Conservation (phyloP, 2,888 invertebrate genomes). For the Stegophylla sp. region DNA sequence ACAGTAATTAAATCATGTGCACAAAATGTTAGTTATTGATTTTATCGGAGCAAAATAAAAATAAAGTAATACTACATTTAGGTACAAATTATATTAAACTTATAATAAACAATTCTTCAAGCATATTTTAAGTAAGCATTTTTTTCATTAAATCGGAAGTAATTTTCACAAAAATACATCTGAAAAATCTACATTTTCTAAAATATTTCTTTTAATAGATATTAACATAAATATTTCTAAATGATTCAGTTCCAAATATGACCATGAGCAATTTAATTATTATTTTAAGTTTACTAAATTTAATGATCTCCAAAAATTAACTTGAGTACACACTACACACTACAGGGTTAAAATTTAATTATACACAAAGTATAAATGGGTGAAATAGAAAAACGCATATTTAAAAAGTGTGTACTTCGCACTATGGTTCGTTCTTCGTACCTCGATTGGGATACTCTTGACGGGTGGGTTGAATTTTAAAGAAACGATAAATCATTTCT, state of each 20-base stretch:
- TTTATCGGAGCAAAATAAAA: background rate
- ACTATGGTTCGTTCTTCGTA: no score
- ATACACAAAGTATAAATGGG: no score
- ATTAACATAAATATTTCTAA: conserved; percentile 19
- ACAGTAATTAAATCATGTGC: conserved; percentile 10
- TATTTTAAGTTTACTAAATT: conserved; percentile 4
- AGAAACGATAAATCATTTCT: no score
- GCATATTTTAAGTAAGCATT: background rate
- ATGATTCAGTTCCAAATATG: background rate
- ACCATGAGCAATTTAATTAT: background rate
- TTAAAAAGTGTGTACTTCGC: no score
- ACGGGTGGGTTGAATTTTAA: no score
- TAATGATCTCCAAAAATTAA: background rate
- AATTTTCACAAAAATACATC: conserved; percentile 1
- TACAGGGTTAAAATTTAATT: no score
- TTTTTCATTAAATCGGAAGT: conserved; percentile 16
- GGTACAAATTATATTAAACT: background rate
- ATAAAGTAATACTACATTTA: conserved; percentile 1
- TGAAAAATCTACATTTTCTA: background rate
- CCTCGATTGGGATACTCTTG: no score
- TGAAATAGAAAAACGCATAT: background rate
- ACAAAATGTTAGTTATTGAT: no score
- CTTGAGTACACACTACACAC: no score
- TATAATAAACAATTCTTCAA: conserved; percentile 1
- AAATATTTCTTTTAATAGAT: background rate